A percentile compares a stretch with the other conserved stretches of the same genome.
Evolutionary conservation across 2,113 vertebrate species (phyloP).

Genomic region (Syngnathus typhle): DNA sequence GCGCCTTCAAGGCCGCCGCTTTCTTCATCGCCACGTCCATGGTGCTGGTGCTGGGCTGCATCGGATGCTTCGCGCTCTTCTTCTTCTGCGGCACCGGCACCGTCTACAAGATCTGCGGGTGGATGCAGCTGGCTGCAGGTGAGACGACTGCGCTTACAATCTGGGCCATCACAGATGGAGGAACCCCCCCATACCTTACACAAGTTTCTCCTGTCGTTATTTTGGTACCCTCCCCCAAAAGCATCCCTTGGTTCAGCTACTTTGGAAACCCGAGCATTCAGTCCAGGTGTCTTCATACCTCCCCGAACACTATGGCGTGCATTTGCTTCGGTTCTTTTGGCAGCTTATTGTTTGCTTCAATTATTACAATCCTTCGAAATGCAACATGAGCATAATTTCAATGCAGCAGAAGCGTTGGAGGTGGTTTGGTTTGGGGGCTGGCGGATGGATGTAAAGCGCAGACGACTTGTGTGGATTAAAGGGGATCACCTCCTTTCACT

Average conservation of each 20-base stretch:
- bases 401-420: constrained; percentile 7
- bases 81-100: constrained; percentile 99
- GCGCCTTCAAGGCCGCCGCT: constrained; percentile 96
- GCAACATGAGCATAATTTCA: background rate
- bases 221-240: background rate
- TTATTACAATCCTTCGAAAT: background rate
- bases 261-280: background rate
- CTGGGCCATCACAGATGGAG: too few species aligned
- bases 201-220: background rate
- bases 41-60: constrained; percentile 91
- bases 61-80: constrained; percentile 93
- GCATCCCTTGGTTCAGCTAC: too few species aligned
- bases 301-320: too few species aligned
- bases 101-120: constrained; percentile 98
- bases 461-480: constrained; percentile 43
- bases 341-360: background rate
- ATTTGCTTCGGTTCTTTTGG: background rate
- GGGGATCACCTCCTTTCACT: constrained; percentile 45
- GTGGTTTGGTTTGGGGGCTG: constrained; percentile 4
- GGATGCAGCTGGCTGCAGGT: constrained; percentile 99
- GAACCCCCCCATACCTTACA: too few species aligned
- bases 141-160: constrained; percentile 48
- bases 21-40: constrained; percentile 98
- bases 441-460: constrained; percentile 15
- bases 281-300: too few species aligned